Evolutionary conservation across 2,888 invertebrate genomes (phyloP), one percentile per base, ranked within the genome.

Genomic region (Apamea monoglypha): DNA sequence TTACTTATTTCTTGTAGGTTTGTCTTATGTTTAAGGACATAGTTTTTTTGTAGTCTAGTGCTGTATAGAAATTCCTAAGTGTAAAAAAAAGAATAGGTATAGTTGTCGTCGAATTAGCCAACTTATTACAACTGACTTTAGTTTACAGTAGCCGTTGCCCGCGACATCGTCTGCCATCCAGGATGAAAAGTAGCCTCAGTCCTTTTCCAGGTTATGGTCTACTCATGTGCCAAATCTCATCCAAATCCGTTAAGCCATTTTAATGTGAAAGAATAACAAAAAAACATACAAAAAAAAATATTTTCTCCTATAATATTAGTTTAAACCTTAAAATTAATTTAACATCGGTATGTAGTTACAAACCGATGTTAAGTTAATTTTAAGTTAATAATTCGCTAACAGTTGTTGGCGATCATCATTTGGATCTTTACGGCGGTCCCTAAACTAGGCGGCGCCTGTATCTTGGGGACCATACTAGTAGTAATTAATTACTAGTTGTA

Each of bases 1-100:
- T 63, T 74, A 63, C 29, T 80, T 53, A 14, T n/a, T 67, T 25
- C 67, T 72, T 71, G 16, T 40, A 8, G 16, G 1, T 56, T n/a
- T 73, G 21, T 64, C 40, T 59, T 74, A 29, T 29, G 40, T 2
- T 40, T 40, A n/a, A 29, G 0, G 8, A 29, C n/a, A 16, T n/a
- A n/a, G n/a, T 56, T 2, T 36, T 63, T 70, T 47, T 25, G 5
- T n/a, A 36, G 10, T 32, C 4, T 32, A 0, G 2, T 50, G 2
- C 10, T 6, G 2, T 16, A 21, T 36, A 50, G 14, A 69, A 25
- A 8, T 16, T 29, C 2, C 1, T 32, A 16, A 50, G 1, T 50
- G 2, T 14, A 21, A 47, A 47, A 47, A 29, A 21, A 21, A 1
- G 2, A 21, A 44, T 21, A 68, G 3, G 10, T 40, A 40, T 25